Percentiles rank a stretch among this genome's conserved stretches.
Evolutionary conservation across 2,113 vertebrate genomes (phyloP).

Genomic region (Narcine bancroftii): DNA sequence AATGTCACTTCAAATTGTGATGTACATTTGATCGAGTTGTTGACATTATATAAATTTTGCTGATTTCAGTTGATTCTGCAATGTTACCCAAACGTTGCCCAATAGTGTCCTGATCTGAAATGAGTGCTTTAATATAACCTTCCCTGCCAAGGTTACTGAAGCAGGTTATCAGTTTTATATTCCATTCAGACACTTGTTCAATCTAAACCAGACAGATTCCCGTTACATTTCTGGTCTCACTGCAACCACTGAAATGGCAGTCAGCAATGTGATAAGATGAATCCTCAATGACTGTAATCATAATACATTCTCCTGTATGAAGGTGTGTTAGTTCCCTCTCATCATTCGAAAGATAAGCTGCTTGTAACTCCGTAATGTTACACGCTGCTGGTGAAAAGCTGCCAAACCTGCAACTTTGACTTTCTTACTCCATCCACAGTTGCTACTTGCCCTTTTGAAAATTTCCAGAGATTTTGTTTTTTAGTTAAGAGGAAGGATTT

Average conservation of each 20-base stretch:
- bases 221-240: no score
- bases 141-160: background rate
- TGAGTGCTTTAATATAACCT: background rate
- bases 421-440: no score
- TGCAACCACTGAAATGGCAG: no score
- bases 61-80: background rate
- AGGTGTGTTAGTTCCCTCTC: background rate
- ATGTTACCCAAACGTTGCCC: background rate
- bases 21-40: background rate
- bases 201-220: no score
- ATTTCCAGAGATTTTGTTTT: no score
- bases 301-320: background rate
- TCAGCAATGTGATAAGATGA: no score
- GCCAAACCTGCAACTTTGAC: no score
- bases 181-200: background rate
- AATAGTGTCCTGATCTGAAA: background rate
- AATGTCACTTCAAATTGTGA: background rate
- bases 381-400: no score
- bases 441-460: no score
- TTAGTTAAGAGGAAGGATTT: no score
- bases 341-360: background rate
- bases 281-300: no score
- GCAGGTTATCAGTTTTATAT: background rate
- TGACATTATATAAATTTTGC: background rate
- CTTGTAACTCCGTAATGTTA: background rate